These are phyloP conservation scores for Pogonognathellus flavescens DNA, from an alignment of 1,140 invertebrate species.

Conservation along the genomic window DNA sequence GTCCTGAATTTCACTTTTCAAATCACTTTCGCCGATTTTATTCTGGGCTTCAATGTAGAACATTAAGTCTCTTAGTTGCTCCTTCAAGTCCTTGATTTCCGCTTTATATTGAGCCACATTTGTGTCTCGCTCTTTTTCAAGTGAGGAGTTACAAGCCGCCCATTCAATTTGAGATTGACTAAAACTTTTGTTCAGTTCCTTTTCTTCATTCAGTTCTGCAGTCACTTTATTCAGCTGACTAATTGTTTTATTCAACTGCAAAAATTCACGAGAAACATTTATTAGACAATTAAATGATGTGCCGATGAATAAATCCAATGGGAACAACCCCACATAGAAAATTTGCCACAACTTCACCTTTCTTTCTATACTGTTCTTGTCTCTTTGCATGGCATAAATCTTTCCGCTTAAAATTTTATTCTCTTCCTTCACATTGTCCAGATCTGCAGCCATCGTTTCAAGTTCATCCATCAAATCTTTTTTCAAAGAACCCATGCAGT, in stretches of 20 bases:
- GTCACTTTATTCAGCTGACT: conserved; percentile 72
- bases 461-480: conserved; percentile 70
- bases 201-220: conserved; percentile 82
- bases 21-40: conserved; percentile 75
- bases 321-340: too few species aligned
- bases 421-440: conserved; percentile 69
- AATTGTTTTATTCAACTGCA: background rate
- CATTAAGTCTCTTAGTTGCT: conserved; percentile 95
- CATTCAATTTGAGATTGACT: conserved; percentile 83
- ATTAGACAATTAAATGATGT: too few species aligned
- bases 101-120: conserved; percentile 59
- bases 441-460: conserved; percentile 45
- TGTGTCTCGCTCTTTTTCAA: conserved; percentile 72
- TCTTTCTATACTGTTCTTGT: conserved; percentile 67
- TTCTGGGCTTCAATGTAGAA: conserved; percentile 93
- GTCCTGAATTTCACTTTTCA: conserved; percentile 79
- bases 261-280: background rate
- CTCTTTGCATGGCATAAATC: conserved; percentile 64
- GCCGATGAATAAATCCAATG: too few species aligned
- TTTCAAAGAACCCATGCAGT: conserved; percentile 77
- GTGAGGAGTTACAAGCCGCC: conserved; percentile 66
- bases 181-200: conserved; percentile 81
- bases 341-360: conserved; percentile 69
- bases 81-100: conserved; percentile 86
- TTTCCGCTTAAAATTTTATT: conserved; percentile 78